These are phyloP conservation scores for Muschampia plurimacula DNA, from an alignment of 2,888 invertebrate genomes.

Conservation along the genomic window DNA sequence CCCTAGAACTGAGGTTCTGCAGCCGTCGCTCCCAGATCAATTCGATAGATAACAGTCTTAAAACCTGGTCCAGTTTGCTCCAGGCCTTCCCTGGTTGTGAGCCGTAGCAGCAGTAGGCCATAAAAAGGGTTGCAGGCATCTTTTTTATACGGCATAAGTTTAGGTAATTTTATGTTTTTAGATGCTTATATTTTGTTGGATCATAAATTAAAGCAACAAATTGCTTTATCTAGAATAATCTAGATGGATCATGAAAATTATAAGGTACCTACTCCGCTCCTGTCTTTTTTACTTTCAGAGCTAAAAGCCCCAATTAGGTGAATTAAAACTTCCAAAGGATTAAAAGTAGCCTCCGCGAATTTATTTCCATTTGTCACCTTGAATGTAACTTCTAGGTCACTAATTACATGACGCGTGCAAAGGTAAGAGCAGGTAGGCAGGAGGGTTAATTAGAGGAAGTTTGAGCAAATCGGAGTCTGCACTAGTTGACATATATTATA, in stretches of 20 bases:
- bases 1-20: too few relatives aligned
- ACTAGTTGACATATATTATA: neutral
- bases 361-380: slow-evolving; percentile 28
- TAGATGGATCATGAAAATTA: neutral
- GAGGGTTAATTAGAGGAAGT: neutral
- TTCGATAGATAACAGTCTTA: too few relatives aligned
- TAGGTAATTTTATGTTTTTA: too few relatives aligned
- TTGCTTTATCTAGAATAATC: too few relatives aligned
- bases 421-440: slow-evolving; percentile 32
- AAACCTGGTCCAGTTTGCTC: too few relatives aligned
- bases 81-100: too few relatives aligned
- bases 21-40: too few relatives aligned
- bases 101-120: too few relatives aligned
- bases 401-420: slow-evolving; percentile 34
- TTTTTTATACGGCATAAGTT: too few relatives aligned
- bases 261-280: neutral
- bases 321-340: neutral
- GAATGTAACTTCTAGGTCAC: slow-evolving; percentile 11
- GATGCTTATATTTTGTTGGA: neutral
- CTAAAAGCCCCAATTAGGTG: slow-evolving; percentile 5
- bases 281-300: neutral
- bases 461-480: neutral
- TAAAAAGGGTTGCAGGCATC: too few relatives aligned
- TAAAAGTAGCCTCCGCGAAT: slow-evolving; percentile 19
- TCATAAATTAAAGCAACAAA: too few relatives aligned